A percentile compares a stretch with the other conserved stretches of the same genome.
Evolutionary conservation across 2,888 invertebrate species (phyloP).

Genomic region (Phalera bucephala): DNA sequence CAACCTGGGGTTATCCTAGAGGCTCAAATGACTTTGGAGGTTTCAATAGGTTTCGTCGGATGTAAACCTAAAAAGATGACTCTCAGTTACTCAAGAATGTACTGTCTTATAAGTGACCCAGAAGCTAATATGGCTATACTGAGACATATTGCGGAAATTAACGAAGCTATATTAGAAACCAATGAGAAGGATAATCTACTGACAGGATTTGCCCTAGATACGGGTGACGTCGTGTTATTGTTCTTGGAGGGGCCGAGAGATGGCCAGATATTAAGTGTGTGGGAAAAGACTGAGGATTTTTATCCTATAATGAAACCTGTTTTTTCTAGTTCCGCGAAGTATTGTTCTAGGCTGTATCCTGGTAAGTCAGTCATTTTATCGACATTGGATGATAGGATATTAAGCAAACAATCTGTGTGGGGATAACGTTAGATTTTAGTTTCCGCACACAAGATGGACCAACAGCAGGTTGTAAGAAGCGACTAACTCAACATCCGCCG

Average conservation of each 20-base stretch:
- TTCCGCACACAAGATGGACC: no score
- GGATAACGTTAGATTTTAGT: no score
- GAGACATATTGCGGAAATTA: slow-evolving; percentile 46
- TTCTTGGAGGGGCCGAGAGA: slow-evolving; percentile 65
- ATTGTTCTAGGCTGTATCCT: slow-evolving; percentile 56
- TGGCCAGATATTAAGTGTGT: slow-evolving; percentile 54
- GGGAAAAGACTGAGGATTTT: slow-evolving; percentile 57
- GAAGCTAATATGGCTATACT: slow-evolving; percentile 40
- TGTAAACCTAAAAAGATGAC: slow-evolving; percentile 44
- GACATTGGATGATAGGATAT: no score
- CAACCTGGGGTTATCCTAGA: slow-evolving; percentile 49
- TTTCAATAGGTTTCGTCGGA: slow-evolving; percentile 64
- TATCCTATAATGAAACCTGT: slow-evolving; percentile 47
- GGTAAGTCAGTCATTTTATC: no score
- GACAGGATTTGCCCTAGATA: slow-evolving; percentile 67
- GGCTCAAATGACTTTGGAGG: slow-evolving; percentile 66
- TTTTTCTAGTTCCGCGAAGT: slow-evolving; percentile 57
- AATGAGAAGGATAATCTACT: slow-evolving; percentile 37
- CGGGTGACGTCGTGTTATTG: slow-evolving; percentile 50
- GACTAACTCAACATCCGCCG: no score
- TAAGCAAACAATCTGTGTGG: no score
- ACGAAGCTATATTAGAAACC: slow-evolving; percentile 34
- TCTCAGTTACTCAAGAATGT: slow-evolving; percentile 56
- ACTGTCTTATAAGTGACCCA: slow-evolving; percentile 41
- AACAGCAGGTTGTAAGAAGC: no score